phyloP scores from a whole-genome alignment of 2,888 invertebrate genomes.

The Eupelmus urozonus region DNA sequence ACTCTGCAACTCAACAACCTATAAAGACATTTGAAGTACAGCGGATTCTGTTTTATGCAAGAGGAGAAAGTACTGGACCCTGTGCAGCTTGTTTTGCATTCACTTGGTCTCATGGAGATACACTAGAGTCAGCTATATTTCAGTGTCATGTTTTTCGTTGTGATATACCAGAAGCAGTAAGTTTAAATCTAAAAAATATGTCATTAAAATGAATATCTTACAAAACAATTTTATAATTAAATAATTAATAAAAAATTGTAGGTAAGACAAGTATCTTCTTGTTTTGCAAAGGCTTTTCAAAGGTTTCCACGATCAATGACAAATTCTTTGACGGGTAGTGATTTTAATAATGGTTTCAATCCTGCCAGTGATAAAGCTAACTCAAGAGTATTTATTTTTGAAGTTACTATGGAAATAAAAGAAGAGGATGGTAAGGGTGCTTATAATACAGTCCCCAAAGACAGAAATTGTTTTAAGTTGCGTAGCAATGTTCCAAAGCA shows the following conservation, averaged over 20 bases:
- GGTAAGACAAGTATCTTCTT: conserved; percentile 80
- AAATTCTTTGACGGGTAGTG: conserved; percentile 83
- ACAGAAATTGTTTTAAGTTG: conserved; percentile 90
- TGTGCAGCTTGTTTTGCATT: conserved; percentile 98
- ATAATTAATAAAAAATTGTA: conserved; percentile 65
- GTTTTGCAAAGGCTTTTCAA: conserved; percentile 96
- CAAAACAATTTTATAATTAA: not conserved
- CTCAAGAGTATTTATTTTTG: conserved; percentile 87
- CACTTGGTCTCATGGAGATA: conserved; percentile 96
- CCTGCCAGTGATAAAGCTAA: conserved; percentile 81
- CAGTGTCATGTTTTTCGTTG: conserved; percentile 99
- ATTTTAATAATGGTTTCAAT: conserved; percentile 80
- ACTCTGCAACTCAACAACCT: conserved; percentile 86
- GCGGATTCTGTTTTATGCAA: conserved; percentile 95
- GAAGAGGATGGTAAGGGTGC: conserved; percentile 92
- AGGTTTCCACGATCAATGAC: conserved; percentile 91
- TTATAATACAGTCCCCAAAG: conserved; percentile 91
- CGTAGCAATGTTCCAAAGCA: conserved; percentile 92
- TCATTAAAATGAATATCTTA: not conserved
- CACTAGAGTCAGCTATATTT: conserved; percentile 91
- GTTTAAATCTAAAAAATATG: conserved; percentile 65
- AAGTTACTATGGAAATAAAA: conserved; percentile 94
- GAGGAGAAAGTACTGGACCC: conserved; percentile 88
- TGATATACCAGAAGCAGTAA: conserved; percentile 95
- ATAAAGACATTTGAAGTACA: conserved; percentile 94